A percentile compares a stretch with the other conserved stretches of the same genome.
phyloP scores from a whole-genome alignment of 2,888 invertebrate genomes.

The Trissoscelio sp. region DNA sequence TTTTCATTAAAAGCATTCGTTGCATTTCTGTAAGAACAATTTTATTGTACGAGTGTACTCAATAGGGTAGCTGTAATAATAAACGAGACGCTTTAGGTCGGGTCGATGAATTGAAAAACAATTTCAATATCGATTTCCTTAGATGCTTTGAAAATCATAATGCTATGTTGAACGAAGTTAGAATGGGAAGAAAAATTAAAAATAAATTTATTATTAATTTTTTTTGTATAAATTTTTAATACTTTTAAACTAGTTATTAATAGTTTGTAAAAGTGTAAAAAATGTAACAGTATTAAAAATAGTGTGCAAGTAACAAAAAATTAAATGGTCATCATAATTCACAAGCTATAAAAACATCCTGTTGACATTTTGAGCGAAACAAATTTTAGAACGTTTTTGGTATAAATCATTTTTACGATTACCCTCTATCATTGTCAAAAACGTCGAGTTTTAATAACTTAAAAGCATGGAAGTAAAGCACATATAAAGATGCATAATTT shows the following conservation, averaged over 20 bases:
- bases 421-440: conserved; percentile 52
- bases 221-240: neutral
- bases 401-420: conserved; percentile 53
- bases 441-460: conserved; percentile 56
- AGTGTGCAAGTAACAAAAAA: conserved; percentile 7
- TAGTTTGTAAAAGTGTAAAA: neutral
- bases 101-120: conserved; percentile 19
- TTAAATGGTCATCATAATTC: conserved; percentile 35
- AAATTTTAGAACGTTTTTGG: conserved; percentile 39
- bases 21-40: neutral
- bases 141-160: neutral
- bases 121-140: neutral
- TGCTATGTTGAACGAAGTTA: neutral
- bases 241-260: neutral
- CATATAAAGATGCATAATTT: conserved; percentile 46
- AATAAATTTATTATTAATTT: neutral
- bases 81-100: conserved; percentile 1
- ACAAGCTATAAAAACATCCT: conserved; percentile 27
- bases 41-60: conserved; percentile 14
- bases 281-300: too few species aligned
- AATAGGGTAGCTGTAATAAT: conserved; percentile 15
- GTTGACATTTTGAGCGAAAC: conserved; percentile 47
- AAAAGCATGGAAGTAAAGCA: conserved; percentile 45
- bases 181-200: conserved; percentile 4
- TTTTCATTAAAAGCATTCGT: conserved; percentile 33